phyloP scores from a whole-genome alignment of 2,888 invertebrate species.

The Phanerotoma sp. region DNA sequence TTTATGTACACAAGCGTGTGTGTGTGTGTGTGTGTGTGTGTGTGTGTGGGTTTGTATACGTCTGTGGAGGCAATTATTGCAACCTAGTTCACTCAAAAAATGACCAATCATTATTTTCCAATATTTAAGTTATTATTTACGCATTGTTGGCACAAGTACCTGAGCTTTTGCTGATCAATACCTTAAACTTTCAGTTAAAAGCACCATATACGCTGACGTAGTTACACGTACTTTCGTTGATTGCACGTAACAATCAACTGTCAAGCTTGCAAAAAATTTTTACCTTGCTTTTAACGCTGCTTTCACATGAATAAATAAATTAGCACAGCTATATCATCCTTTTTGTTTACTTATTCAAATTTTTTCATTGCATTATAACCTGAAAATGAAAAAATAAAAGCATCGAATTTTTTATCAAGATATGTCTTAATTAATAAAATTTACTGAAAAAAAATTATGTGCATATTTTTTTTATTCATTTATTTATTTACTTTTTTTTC shows the following conservation, averaged over 20 bases:
- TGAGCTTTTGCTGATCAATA: conserved; percentile 23
- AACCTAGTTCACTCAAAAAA: no score
- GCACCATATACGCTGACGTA: conserved; percentile 12
- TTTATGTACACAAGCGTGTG: no score
- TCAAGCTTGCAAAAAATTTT: conserved; percentile 1
- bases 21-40: no score
- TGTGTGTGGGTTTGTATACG: no score
- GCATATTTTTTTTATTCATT: background rate
- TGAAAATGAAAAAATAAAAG: no score
- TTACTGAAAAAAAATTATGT: no score
- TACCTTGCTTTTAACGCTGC: background rate
- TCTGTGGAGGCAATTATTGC: no score
- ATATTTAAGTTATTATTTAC: conserved; percentile 1
- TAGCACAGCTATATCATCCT: background rate
- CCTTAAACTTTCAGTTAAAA: conserved; percentile 10
- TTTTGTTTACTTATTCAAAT: no score
- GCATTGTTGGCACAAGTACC: conserved; percentile 6
- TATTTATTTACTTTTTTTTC: no score
- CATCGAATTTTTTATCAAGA: no score
- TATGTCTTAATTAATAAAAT: no score
- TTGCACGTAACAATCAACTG: conserved; percentile 13
- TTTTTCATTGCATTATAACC: no score
- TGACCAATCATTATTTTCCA: background rate
- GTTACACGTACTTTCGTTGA: background rate
- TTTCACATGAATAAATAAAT: background rate